Evolutionary conservation across 2,113 vertebrate genomes (phyloP).

Genomic region (Pterocles burchelli): DNA sequence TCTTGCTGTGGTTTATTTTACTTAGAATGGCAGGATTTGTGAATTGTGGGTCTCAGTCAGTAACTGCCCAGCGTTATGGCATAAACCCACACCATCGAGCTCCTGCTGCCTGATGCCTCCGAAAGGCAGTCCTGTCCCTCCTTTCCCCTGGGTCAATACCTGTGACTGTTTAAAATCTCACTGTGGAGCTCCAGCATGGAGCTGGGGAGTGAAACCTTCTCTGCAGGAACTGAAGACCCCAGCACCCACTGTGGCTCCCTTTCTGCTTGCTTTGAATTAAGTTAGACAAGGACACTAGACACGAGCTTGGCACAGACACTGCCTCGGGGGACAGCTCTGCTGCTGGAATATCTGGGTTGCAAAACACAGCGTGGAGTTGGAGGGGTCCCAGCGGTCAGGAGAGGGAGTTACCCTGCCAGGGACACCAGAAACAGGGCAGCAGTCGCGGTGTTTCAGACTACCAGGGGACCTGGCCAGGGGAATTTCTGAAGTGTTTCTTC

Average conservation of each 20-base stretch:
- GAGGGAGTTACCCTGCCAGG: neutral
- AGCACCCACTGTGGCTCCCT: neutral
- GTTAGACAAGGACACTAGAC: neutral
- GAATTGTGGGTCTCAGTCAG: fast-evolving
- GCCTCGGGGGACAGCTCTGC: neutral
- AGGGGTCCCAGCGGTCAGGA: neutral
- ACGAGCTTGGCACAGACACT: neutral
- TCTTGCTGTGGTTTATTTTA: neutral
- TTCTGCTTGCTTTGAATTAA: neutral
- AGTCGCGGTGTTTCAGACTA: neutral
- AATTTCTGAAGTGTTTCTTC: neutral
- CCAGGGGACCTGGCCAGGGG: neutral
- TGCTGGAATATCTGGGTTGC: neutral
- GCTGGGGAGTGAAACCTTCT: neutral
- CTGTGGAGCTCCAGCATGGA: neutral
- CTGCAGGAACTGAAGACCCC: neutral
- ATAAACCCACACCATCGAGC: neutral
- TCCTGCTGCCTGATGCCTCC: neutral
- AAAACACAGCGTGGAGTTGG: neutral
- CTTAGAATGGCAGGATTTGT: neutral
- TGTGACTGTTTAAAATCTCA: neutral
- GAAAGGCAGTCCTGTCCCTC: neutral
- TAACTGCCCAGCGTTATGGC: neutral
- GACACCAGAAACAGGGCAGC: neutral
- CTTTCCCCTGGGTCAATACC: neutral